Evolutionary conservation across 2,113 vertebrate genomes (phyloP).

Genomic region (Aegotheles bennettii): DNA sequence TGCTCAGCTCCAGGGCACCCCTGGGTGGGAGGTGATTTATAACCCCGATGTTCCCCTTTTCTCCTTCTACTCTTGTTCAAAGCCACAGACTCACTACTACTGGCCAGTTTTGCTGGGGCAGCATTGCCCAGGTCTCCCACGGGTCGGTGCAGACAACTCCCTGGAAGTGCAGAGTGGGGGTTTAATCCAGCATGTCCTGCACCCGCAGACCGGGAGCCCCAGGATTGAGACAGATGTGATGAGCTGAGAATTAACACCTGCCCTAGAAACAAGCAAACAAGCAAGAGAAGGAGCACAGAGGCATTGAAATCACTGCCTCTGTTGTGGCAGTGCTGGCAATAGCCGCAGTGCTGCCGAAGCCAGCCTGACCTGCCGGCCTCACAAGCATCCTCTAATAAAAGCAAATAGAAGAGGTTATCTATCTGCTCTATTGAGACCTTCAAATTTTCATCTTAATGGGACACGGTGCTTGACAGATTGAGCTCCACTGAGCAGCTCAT

Average conservation of each 20-base stretch:
- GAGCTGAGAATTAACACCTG: neutral
- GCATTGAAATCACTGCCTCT: neutral
- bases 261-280: neutral
- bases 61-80: neutral
- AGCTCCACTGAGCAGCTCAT: constrained; percentile 13
- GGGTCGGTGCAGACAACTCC: neutral
- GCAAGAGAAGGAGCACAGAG: neutral
- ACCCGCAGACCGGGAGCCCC: fast-evolving
- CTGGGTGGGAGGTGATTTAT: neutral
- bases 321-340: neutral
- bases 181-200: neutral
- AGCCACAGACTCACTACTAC: neutral
- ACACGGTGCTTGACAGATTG: constrained; percentile 31
- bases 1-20: neutral
- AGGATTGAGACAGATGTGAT: neutral
- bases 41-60: neutral
- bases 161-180: fast-evolving
- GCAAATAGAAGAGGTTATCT: neutral
- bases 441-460: constrained; percentile 20
- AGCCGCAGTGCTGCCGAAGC: neutral
- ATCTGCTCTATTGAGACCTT: constrained; percentile 5
- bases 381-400: neutral
- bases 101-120: neutral
- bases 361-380: neutral
- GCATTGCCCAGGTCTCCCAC: neutral